Evolutionary conservation across 2,113 vertebrate species (phyloP), one percentile per base, ranked within the genome.

Genomic region (Alethe castanea): DNA sequence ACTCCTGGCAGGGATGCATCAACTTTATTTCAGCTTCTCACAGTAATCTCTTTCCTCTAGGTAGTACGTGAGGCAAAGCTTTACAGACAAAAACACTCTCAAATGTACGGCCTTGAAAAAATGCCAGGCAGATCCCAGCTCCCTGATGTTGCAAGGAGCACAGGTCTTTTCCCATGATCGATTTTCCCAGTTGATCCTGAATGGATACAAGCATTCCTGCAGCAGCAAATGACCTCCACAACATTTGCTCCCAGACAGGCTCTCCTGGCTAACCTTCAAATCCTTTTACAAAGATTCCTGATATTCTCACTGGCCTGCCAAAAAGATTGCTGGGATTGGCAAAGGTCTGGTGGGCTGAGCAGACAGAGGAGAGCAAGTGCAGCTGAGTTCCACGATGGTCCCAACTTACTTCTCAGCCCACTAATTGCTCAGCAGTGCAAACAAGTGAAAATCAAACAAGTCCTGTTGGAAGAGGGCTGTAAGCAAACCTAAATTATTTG

Each of bases 381-480:
- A 81, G 56, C 36, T 67, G 69, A n/a, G 40, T 31, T 86, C 60
- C 26, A 86, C 0, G 0, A 44, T 1, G 3, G 38, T 20, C 56
- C 28, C 1, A 3, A 42, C 19, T 91, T 94, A 23, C 44, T 84
- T 83, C 40, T 86, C 70, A 48, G 72, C 33, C 26, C 3, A 1
- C 40, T 88, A 92, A 86, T 50, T 92, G 53, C n/a, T 94, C 77
- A 84, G 69, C 45, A 65, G 53, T 45, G 69, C 60, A 96, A 95
- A 88, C 71, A 66, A 78, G 13, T 28, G 36, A n/a, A 88, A 92
- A 95, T 81, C 47, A 90, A 88, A 84, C 44, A 82, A 18, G 14
- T 81, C 74, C 54, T 73, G 2, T 35, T 3, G 4, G 31, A 82
- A 24, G 14, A 79, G 24, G 26, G 33, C 19, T 83, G 66, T 0